Percentiles rank a stretch among this genome's conserved stretches.
phyloP scores from a whole-genome alignment of 2,888 invertebrate species.

The Phyto melanocephala region DNA sequence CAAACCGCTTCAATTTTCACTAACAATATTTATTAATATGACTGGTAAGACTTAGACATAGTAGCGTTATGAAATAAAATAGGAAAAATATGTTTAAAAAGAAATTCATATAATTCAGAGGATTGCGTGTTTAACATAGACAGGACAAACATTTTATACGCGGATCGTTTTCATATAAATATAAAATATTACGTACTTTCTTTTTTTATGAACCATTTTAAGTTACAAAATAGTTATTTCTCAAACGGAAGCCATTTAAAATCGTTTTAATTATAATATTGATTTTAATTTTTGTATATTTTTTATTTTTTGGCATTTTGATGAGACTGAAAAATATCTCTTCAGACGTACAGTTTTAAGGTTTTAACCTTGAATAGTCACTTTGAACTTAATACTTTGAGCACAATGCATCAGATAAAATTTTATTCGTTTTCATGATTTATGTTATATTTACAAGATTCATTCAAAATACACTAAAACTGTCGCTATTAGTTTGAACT shows the following conservation, averaged over 20 bases:
- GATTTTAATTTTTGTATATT: too few relatives aligned
- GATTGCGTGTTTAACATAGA: slow-evolving; percentile 50
- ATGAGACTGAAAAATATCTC: too few relatives aligned
- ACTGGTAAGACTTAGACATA: background rate
- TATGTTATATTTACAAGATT: too few relatives aligned
- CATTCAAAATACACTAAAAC: too few relatives aligned
- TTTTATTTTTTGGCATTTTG: too few relatives aligned
- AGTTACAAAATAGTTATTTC: background rate
- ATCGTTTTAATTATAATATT: background rate
- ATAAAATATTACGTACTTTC: too few relatives aligned
- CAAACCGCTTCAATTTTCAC: background rate
- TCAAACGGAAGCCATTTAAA: background rate
- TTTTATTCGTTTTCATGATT: too few relatives aligned
- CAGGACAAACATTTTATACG: slow-evolving; percentile 26
- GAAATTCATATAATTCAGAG: slow-evolving; percentile 22
- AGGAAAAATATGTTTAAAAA: background rate
- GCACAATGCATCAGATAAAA: too few relatives aligned
- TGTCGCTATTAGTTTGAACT: background rate
- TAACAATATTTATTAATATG: slow-evolving; percentile 41
- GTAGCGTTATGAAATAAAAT: background rate
- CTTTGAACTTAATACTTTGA: too few relatives aligned
- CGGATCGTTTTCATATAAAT: background rate
- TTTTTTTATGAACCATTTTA: background rate
- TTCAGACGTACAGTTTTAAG: too few relatives aligned
- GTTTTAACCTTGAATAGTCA: too few relatives aligned